Base-by-base conservation (phyloP, 2,888 invertebrate species). In the Thecocarcelia acutangulata region DNA sequence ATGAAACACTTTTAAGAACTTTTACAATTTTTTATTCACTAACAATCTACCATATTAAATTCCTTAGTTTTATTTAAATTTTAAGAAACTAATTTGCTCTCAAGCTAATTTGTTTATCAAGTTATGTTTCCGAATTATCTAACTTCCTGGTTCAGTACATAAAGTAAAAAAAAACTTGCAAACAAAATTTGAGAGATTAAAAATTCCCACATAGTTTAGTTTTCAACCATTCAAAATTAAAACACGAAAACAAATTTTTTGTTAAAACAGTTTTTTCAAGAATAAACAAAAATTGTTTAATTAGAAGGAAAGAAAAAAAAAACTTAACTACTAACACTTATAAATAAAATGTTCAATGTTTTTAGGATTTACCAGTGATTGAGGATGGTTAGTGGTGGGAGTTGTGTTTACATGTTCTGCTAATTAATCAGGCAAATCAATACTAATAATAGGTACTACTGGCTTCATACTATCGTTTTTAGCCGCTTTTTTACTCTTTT, bases 391-490 rank as follows among this genome's bases (percentile, higher is more conserved):
- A n/a, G 44, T 68, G 68, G 68, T 76, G 61, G 69, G 68, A 61
- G 28, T 54, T 46, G 40, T 21, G 44, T 54, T 46, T n/a, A 2
- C 15, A 19, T 11, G 48, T 13, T 54, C 0, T 21, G 44, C 37
- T 24, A 54, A 83, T 95, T 94, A 97, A 93, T 97, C 97, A 44
- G 97, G 97, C 93, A 96, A 94, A 89, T 97, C 97, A 91, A 97
- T 97, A 86, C 96, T 95, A 75, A 96, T 93, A 85, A 97, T 95
- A 88, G 97, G 97, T 92, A 97, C 94, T 84, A 97, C 96, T 79
- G 97, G 96, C 90, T 96, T 96, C 90, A 95, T 91, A 77, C 94
- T 92, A 91, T 97, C 96, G 85, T 94, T 94, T 89, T 96, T 96
- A 91, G 95, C 88, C 85, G 93, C 93, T 88, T 94, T 95, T 84